A percentile compares a stretch with the other conserved stretches of the same genome.
Evolutionary conservation across 2,113 vertebrate species (phyloP).

Genomic region (Spea bombifrons): DNA sequence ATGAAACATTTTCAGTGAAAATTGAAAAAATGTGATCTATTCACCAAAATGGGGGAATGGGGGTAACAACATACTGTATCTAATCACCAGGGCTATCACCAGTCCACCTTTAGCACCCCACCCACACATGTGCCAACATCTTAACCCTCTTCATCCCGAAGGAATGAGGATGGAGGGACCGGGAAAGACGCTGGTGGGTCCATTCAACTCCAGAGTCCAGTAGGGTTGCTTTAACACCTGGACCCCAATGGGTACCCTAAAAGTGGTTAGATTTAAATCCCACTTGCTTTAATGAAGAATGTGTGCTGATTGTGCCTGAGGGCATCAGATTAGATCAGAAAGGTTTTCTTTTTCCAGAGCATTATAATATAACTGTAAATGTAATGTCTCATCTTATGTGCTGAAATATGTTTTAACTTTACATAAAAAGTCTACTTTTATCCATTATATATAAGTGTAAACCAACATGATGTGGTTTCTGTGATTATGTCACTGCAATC

Average conservation of each 20-base stretch:
- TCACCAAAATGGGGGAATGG: too few relatives aligned
- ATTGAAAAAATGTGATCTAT: too few relatives aligned
- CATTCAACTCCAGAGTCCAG: not conserved
- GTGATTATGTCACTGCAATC: too few relatives aligned
- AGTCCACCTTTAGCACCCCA: too few relatives aligned
- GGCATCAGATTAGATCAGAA: not conserved
- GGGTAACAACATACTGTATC: too few relatives aligned
- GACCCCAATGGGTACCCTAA: not conserved
- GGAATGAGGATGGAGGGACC: not conserved
- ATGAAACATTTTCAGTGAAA: too few relatives aligned
- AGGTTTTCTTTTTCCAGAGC: not conserved
- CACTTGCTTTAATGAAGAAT: not conserved
- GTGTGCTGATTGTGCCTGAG: not conserved
- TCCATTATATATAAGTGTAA: too few relatives aligned
- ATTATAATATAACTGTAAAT: not conserved
- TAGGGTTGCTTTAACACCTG: not conserved
- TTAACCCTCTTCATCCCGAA: not conserved
- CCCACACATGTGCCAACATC: too few relatives aligned
- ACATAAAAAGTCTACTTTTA: not conserved
- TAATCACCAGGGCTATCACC: too few relatives aligned
- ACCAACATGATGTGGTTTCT: too few relatives aligned
- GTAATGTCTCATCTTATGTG: not conserved
- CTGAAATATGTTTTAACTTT: not conserved
- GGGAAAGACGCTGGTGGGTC: not conserved
- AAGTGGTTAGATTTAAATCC: not conserved